Base-by-base conservation (phyloP, 64 coral and sea anemone species). In the Stylophora pistillata region DNA sequence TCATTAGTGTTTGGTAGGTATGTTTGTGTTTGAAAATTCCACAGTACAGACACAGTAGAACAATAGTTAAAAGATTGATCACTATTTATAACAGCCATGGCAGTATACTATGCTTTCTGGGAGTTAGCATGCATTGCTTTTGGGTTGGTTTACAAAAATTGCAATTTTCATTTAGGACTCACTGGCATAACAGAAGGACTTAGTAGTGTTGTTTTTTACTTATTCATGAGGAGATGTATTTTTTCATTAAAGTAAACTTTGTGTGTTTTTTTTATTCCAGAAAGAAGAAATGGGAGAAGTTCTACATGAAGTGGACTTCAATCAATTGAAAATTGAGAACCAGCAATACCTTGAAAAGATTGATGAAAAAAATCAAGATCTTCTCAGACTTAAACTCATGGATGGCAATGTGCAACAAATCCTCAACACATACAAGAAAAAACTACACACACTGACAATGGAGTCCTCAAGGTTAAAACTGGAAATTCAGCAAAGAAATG, bases 231-330 rank as follows among this genome's bases (percentile, higher is more conserved):
- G 64, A 68, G 11, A 0, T 68, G 12, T 5, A 68, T 26, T 68
- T 7, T 26, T 11, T 68, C 23, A 68, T n/a, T 66, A 2, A 23
- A n/a, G 3, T 30, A 1, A 47, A 64, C 34, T 33, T 14, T 26
- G 25, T 23, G 71, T 75, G 5, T 15, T 74, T 58, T 74, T 58
- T 11, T 71, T 85, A 91, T 28, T 76, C 14, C 75, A 98, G 97
- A 99, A 99, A 99, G 97, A 99, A 88, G 97, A 99, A 78, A 99
- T 99, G 97, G 97, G 97, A 13, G 97, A 99, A 81, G 97, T 99
- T 68, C 87, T 99, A 13, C 97, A 99, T 88, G 97, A 99, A 69
- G 97, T 99, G 16, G 97, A 99, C 58, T 99, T 99, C 54, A 99
- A 99, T 78, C 97, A 99, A 76, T 78, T 99, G 1, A 99, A 99